A percentile compares a stretch with the other conserved stretches of the same genome.
Conservation (phyloP, 2,797 vertebrate species). For the Clarias platycephalus region DNA sequence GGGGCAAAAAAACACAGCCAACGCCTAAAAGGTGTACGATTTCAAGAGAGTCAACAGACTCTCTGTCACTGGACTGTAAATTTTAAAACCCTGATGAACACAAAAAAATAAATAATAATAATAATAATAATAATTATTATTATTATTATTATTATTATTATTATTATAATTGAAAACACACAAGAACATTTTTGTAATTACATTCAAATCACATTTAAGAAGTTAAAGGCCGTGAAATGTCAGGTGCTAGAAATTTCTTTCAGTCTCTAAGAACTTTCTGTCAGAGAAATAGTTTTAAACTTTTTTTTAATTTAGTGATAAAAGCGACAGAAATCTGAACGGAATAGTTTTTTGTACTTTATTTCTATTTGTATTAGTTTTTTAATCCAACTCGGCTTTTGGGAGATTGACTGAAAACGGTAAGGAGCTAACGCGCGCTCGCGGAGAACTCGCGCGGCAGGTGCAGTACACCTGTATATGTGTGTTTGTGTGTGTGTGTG, state of each 20-base stretch:
- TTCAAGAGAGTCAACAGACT: slow-evolving; percentile 73
- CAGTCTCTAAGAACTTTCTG: background rate
- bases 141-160: too few relatives aligned
- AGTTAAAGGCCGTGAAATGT: background rate
- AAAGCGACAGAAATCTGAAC: background rate
- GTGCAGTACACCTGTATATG: slow-evolving; percentile 31
- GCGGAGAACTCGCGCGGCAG: slow-evolving; percentile 10
- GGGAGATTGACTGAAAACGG: background rate
- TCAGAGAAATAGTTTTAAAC: background rate
- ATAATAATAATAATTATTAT: too few relatives aligned
- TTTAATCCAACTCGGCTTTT: background rate
- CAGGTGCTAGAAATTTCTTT: background rate
- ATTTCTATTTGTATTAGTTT: background rate
- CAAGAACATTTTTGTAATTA: background rate
- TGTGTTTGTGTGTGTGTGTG: background rate
- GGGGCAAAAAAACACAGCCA: slow-evolving; percentile 65
- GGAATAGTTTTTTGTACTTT: background rate
- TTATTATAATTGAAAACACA: background rate
- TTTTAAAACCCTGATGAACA: slow-evolving; percentile 13
- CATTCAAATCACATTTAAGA: background rate
- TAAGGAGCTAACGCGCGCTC: background rate
- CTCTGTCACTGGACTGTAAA: slow-evolving; percentile 60
- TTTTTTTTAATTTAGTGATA: background rate
- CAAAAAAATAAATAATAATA: background rate
- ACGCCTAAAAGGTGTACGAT: slow-evolving; percentile 80